These are phyloP conservation scores for Eonycteris spelaea DNA, from an alignment of 2,113 vertebrate genomes.

Conservation along the genomic window DNA sequence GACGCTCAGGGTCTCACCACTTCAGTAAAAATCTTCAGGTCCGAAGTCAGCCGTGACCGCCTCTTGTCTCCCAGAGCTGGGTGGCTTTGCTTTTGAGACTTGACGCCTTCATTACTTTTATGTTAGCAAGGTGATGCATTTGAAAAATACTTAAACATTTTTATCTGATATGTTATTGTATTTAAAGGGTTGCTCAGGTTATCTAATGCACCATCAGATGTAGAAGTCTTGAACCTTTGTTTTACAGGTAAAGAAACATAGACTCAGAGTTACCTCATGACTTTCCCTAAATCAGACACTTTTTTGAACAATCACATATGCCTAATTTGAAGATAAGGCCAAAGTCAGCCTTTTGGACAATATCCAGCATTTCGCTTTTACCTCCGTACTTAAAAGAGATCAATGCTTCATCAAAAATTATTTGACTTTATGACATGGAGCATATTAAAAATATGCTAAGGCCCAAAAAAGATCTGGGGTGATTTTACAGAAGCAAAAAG, in stretches of 20 bases:
- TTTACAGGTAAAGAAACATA: conserved; percentile 11
- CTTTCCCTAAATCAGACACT: not conserved
- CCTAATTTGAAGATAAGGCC: conserved; percentile 25
- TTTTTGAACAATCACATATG: not conserved
- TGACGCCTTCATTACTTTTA: not conserved
- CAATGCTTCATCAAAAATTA: not conserved
- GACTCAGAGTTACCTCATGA: not conserved
- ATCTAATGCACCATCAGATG: not conserved
- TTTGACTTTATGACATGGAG: not conserved
- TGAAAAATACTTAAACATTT: not conserved
- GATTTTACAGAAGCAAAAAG: not conserved
- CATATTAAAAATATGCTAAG: not conserved
- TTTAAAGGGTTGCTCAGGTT: not conserved
- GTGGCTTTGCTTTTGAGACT: not conserved
- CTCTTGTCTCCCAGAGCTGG: not conserved
- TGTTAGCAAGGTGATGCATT: not conserved
- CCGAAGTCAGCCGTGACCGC: not conserved
- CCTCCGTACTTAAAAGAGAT: not conserved
- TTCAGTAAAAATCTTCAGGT: not conserved
- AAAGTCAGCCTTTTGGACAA: conserved; percentile 21
- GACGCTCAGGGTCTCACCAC: not conserved
- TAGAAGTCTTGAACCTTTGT: not conserved
- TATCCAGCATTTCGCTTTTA: not conserved
- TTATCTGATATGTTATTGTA: not conserved
- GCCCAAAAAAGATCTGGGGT: not conserved